Percentiles rank a stretch among this genome's conserved stretches.
phyloP scores from a whole-genome alignment of 2,797 vertebrate genomes.

The Podargus strigoides region DNA sequence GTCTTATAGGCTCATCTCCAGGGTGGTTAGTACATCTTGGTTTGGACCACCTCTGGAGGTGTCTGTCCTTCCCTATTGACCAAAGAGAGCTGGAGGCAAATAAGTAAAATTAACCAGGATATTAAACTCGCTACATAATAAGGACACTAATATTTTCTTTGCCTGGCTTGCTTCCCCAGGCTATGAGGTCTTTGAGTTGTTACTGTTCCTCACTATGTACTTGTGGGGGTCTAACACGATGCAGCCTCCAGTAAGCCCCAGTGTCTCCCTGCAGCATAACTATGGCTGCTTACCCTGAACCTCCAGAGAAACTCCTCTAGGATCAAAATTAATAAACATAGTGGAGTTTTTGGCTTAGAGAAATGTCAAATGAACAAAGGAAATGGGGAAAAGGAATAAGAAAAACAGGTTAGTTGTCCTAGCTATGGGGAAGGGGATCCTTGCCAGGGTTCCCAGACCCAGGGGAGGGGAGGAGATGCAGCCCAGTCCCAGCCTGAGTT shows the following conservation, averaged over 20 bases:
- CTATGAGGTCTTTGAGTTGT: neutral
- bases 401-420: neutral
- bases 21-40: neutral
- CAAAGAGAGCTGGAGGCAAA: neutral
- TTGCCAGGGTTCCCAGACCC: rapidly evolving
- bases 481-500: neutral
- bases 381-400: neutral
- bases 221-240: rapidly evolving
- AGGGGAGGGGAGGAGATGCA: neutral
- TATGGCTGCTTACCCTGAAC: neutral
- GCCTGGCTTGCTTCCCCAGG: neutral
- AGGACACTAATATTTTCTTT: neutral
- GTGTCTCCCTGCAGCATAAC: rapidly evolving
- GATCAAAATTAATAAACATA: neutral
- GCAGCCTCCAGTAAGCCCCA: neutral
- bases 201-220: neutral
- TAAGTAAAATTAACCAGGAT: neutral
- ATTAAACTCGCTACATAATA: neutral
- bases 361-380: neutral
- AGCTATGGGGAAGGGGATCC: neutral
- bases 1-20: neutral
- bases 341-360: neutral
- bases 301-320: neutral
- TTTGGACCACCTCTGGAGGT: neutral
- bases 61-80: neutral